Evolutionary conservation across 2,113 vertebrate species (phyloP), one percentile per base, ranked within the genome.

Genomic region (Colinus virginianus): DNA sequence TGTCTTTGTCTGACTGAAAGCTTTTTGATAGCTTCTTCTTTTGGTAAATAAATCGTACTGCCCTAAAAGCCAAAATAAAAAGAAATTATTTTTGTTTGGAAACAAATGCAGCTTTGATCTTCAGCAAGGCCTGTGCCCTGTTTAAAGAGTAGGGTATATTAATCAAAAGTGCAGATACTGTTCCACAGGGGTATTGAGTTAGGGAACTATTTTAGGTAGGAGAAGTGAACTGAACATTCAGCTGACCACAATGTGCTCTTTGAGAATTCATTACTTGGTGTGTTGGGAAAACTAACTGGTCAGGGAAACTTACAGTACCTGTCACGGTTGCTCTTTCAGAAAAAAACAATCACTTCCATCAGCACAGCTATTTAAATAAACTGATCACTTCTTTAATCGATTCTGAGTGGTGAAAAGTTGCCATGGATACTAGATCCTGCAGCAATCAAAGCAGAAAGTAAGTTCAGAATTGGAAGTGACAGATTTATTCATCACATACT

Each of bases 401-500:
- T 97, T 97, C 93, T 85, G 97, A 97, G 94, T 97, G 88, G 90
- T 98, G 97, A 97, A 98, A 98, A 97, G 97, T 98, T 98, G 96
- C 97, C 97, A 97, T 98, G 97, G 98, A 96, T 97, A 98, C 97
- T 62, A 80, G 94, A 96, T 95, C 95, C 96, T 97, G 94, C 84
- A 96, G 95, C 96, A 96, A 97, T 97, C 97, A 97, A 96, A 97
- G 97, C 96, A 97, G 95, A 97, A 97, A 96, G 97, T 95, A 95
- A 96, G 95, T 97, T 97, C 96, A 95, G 97, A 97, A 98, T 98
- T 97, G 97, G 93, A 97, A 98, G 97, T 98, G 98, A 97, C 97
- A 97, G 98, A 97, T 98, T 98, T 98, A 97, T 98, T 98, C 98
- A 98, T 97, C 97, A 97, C 97, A 90, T 94, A 97, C 97, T 98